Conservation (phyloP, 2,797 vertebrate species). For the Coluber constrictor region DNA sequence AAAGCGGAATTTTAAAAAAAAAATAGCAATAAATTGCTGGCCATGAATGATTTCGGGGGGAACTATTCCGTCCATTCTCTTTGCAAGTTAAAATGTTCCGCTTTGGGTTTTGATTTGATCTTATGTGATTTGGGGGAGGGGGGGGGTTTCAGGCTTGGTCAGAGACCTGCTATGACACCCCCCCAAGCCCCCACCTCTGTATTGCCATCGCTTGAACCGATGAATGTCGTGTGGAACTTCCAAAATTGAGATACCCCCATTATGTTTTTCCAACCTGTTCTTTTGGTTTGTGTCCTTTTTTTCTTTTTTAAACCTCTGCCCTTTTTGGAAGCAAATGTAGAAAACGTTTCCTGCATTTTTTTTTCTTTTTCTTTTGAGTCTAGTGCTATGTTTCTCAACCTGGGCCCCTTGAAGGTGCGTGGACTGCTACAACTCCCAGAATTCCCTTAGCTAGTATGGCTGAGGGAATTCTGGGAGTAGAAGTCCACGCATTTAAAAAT, state of each 20-base stretch:
- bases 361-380: not conserved
- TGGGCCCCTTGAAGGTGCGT: not conserved
- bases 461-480: not conserved
- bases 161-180: not conserved
- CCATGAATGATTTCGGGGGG: not conserved
- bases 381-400: not conserved
- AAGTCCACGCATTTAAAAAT: not conserved
- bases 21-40: not conserved
- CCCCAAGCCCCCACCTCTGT: not conserved
- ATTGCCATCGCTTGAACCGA: not conserved
- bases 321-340: not conserved
- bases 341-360: not conserved
- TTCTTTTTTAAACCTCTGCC: accelerated
- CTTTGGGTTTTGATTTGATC: not conserved
- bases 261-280: not conserved
- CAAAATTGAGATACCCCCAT: not conserved
- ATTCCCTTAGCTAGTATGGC: not conserved
- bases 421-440: not conserved
- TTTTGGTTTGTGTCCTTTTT: not conserved
- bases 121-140: not conserved
- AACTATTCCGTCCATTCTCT: not conserved
- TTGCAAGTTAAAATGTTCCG: not conserved
- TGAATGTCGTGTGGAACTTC: not conserved
- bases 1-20: not conserved
- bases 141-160: not conserved